Percentiles rank a stretch among this genome's conserved stretches.
Conservation (phyloP, 2,888 invertebrate species). For the Lithophane ornitopus region DNA sequence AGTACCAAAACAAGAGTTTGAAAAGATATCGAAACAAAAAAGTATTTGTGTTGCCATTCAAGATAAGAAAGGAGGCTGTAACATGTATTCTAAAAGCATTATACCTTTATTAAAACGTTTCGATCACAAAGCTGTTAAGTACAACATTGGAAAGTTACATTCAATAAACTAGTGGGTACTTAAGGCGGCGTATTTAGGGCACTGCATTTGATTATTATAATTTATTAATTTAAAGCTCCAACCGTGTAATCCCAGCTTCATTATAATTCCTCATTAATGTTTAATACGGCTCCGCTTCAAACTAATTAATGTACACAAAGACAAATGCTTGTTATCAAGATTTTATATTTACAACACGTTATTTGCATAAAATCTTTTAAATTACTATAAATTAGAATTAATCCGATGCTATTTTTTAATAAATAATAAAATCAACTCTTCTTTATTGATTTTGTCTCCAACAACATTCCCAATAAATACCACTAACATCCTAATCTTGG, state of each 20-base stretch:
- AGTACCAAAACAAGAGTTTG: not conserved
- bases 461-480: conserved; percentile 29
- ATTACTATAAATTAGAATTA: conserved; percentile 60
- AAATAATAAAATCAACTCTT: conserved; percentile 25
- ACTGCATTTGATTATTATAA: conserved; percentile 70
- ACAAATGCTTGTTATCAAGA: conserved; percentile 82
- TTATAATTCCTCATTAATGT: conserved; percentile 83
- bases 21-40: not conserved
- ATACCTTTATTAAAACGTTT: conserved; percentile 40
- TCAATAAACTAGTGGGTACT: conserved; percentile 54
- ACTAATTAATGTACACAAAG: conserved; percentile 83
- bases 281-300: conserved; percentile 76
- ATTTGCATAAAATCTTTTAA: conserved; percentile 71
- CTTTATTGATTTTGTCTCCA: conserved; percentile 26
- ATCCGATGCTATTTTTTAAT: conserved; percentile 30
- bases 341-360: conserved; percentile 74
- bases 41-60: not conserved
- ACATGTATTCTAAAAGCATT: conserved; percentile 10
- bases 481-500: conserved; percentile 45
- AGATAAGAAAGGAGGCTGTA: not conserved
- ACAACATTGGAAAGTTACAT: conserved; percentile 60
- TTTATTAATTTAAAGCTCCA: conserved; percentile 73
- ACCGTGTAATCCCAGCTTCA: conserved; percentile 78
- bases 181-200: conserved; percentile 62
- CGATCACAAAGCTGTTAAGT: conserved; percentile 51